Evolutionary conservation across 1,140 invertebrate species (phyloP).

Genomic region (Psilanteris sp.): DNA sequence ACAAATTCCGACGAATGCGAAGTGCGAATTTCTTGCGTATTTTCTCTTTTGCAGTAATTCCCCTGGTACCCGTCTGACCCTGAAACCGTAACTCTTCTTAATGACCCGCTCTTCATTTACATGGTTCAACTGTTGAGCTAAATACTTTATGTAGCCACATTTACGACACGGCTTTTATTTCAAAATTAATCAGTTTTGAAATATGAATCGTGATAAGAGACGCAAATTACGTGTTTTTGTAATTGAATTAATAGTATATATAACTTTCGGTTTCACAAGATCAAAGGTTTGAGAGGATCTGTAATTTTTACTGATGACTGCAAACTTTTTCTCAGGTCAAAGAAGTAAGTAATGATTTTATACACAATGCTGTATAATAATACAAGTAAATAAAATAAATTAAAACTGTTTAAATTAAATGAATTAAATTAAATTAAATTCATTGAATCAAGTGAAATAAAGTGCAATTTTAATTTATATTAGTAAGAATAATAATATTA

Average conservation of each 20-base stretch:
- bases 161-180: conserved; percentile 7
- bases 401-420: too few relatives aligned
- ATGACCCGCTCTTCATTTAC: conserved; percentile 44
- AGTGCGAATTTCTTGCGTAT: conserved; percentile 36
- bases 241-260: background rate
- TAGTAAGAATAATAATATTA: too few relatives aligned
- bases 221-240: conserved; percentile 5
- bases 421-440: too few relatives aligned
- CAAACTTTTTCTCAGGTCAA: too few relatives aligned
- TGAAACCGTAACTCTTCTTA: conserved; percentile 49
- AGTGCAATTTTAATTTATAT: too few relatives aligned
- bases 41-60: conserved; percentile 39
- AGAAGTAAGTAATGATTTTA: too few relatives aligned
- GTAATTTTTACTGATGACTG: background rate
- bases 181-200: conserved; percentile 5
- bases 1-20: conserved; percentile 19
- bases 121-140: conserved; percentile 7
- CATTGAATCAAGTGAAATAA: too few relatives aligned
- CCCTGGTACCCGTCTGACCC: conserved; percentile 15
- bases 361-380: too few relatives aligned
- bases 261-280: background rate
- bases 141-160: conserved; percentile 17
- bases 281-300: background rate
- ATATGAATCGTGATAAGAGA: conserved; percentile 10
- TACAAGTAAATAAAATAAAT: too few relatives aligned